Evolutionary conservation across 2,888 invertebrate species (phyloP), one percentile per base, ranked within the genome.

Genomic region (Nomada lathburiana): DNA sequence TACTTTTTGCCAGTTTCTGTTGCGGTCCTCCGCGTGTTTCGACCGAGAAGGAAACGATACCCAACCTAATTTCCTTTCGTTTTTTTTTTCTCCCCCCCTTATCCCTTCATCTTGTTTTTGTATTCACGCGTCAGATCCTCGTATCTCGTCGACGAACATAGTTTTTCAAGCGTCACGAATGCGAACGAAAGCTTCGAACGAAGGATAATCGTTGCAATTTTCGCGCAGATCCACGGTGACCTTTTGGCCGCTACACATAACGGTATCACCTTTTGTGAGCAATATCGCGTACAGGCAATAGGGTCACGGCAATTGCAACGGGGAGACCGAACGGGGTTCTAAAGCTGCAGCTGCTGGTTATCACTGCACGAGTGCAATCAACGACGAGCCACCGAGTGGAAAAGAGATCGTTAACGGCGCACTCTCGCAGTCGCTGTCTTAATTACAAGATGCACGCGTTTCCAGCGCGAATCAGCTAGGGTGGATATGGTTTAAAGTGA

Each of bases 271-370:
- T 60, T 69, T 53, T 65, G 67, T 44, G 63, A 55, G 80, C 68
- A 80, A 82, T 85, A 85, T 83, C 78, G 62, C 70, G 65, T 68
- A 81, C 57, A 55, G 76, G 71, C 62, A 87, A 80, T 23, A 81
- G 70, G 74, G 76, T 89, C 84, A 82, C 76, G 86, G 89, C 87
- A 89, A 89, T 90, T 87, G 87, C 85, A 86, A 81, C 84, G 84
- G 88, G 85, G 86, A 84, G 86, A 86, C 85, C 88, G 86, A 86
- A 72, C 87, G 89, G 90, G 90, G 88, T 86, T 85, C 82, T 67
- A 52, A 59, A 69, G 88, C 75, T 90, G 90, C 92, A 91, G 92
- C 91, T 92, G 92, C 86, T 84, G 91, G 89, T 92, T 92, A 92
- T 92, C 91, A 91, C 90, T 90, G 89, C 90, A 76, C 89, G 84